Evolutionary conservation across 2,888 invertebrate genomes (phyloP), one percentile per base, ranked within the genome.

Genomic region (Petrophora chlorosata): DNA sequence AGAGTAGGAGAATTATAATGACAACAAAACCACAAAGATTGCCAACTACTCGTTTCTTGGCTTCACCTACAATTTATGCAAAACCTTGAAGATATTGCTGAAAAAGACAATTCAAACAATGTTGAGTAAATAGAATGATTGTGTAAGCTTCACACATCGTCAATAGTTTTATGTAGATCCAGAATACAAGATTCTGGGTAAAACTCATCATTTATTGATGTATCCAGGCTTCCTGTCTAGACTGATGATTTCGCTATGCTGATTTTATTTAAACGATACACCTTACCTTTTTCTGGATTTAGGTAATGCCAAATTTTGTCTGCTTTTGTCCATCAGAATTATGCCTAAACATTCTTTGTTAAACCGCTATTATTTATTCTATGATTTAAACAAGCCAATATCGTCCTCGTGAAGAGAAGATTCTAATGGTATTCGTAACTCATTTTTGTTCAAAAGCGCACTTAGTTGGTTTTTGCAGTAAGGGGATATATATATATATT

Each of bases 1-100:
- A 23, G n/a, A 19, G 16, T 23, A 23, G n/a, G 36, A 7, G 5
- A 45, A 41, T 47, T 47, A 36, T 41, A 47, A 41, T 41, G 34
- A 35, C 35, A 40, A 26, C 8, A 33, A 40, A 47, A 28, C 47
- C 47, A 41, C 39, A 29, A 23, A 16, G 35, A 40, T 47, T 47
- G 47, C 23, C 47, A 47, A 41, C 39, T 8, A 35, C 30, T 41
- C 35, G 34, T 9, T n/a, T 39, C 34, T 34, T 32, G 30, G 35
- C 35, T 43, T 35, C 36, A 44, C 10, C 9, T 17, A 29, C 28
- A 36, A 30, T 41, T 47, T 41, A 35, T 30, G 41, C 23, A 16
- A 41, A 41, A 35, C 41, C 47, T 41, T 41, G 41, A 30, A 35
- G 22, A 29, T 23, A 40, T 32, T n/a, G 41, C 19, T 47, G 14